These are phyloP conservation scores for Ardeotis arabs DNA, from an alignment of 2,113 vertebrate genomes.

Conservation along the genomic window DNA sequence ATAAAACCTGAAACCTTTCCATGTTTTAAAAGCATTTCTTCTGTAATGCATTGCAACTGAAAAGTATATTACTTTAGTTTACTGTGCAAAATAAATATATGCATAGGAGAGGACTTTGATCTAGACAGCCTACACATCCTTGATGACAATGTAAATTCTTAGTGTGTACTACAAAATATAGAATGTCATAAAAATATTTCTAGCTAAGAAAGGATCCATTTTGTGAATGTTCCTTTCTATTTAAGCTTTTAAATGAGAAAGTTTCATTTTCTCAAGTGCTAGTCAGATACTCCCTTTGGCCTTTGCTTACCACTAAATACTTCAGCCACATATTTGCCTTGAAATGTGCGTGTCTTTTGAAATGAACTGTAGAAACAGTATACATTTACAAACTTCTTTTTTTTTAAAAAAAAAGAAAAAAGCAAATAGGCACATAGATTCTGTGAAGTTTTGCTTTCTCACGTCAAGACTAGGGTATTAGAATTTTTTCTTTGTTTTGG, in stretches of 20 bases:
- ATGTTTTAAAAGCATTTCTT: neutral
- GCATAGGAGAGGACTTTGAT: neutral
- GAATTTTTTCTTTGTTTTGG: neutral
- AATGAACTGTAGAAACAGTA: neutral
- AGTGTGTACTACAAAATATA: neutral
- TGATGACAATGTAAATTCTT: neutral
- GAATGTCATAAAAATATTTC: neutral
- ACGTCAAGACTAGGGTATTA: neutral
- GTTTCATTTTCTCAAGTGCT: neutral
- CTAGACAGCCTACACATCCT: neutral
- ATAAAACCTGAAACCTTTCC: neutral
- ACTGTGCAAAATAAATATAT: neutral
- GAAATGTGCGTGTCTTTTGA: neutral
- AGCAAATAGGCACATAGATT: neutral
- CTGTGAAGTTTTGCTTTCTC: neutral
- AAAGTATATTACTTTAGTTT: neutral
- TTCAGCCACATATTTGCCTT: neutral
- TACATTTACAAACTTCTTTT: fast-evolving
- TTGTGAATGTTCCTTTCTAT: neutral
- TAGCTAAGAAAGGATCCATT: neutral
- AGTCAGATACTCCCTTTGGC: neutral
- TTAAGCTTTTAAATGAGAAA: neutral
- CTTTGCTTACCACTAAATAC: neutral
- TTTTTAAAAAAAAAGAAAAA: neutral
- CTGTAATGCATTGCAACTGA: neutral